phyloP scores from a whole-genome alignment of 2,888 invertebrate genomes.

The Lasioglossum marginatum region DNA sequence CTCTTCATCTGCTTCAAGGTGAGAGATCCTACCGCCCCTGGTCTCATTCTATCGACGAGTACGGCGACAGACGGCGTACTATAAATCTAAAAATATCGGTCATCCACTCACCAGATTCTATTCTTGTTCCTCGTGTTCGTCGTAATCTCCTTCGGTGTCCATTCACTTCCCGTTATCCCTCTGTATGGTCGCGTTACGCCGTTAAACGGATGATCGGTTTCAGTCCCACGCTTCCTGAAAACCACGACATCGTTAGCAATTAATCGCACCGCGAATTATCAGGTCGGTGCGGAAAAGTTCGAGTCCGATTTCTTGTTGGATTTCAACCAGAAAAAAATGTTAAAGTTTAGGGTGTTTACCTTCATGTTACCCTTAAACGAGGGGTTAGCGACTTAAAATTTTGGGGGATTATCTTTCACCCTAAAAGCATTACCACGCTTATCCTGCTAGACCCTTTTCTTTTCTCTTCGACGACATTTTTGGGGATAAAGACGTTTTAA shows the following conservation, averaged over 20 bases:
- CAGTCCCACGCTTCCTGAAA: not conserved
- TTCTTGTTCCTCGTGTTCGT: not conserved
- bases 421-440: too few relatives aligned
- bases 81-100: not conserved
- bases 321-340: not conserved
- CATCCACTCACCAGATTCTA: not conserved
- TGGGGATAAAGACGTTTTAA: too few relatives aligned
- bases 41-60: not conserved
- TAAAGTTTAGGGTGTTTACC: too few relatives aligned
- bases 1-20: slow-evolving; percentile 97
- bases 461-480: too few relatives aligned
- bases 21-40: slow-evolving; percentile 83
- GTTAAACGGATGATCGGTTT: slow-evolving; percentile 21
- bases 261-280: not conserved
- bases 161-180: slow-evolving; percentile 8
- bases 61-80: not conserved
- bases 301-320: not conserved
- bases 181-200: slow-evolving; percentile 9
- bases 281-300: not conserved
- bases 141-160: not conserved
- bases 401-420: too few relatives aligned
- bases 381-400: too few relatives aligned
- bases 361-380: too few relatives aligned
- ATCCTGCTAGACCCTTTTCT: too few relatives aligned
- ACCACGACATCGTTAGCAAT: not conserved